phyloP scores from a whole-genome alignment of 2,888 invertebrate species.

The Hyposoter didymator region DNA sequence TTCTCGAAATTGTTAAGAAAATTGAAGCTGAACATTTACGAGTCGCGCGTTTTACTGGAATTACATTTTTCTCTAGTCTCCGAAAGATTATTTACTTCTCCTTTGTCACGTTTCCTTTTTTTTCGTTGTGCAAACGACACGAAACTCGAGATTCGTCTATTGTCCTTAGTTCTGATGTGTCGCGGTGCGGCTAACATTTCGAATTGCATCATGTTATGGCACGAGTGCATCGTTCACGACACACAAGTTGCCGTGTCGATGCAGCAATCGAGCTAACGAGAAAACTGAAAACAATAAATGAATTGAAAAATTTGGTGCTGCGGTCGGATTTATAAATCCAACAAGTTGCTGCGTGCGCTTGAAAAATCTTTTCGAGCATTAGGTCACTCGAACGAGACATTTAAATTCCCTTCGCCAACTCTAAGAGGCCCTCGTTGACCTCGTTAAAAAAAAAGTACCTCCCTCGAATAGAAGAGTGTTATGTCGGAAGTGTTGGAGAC shows the following conservation, averaged over 20 bases:
- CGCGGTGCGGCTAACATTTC: constrained; percentile 55
- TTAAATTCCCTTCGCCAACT: not conserved
- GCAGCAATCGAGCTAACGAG: not conserved
- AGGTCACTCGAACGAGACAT: not conserved
- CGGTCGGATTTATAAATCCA: not conserved
- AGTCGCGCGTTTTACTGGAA: not conserved
- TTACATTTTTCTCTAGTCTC: not conserved
- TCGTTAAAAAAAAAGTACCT: constrained; percentile 6
- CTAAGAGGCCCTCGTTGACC: not conserved
- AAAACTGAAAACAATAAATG: not conserved
- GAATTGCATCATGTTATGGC: constrained; percentile 49
- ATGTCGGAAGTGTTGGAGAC: constrained; percentile 28
- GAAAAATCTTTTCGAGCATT: not conserved
- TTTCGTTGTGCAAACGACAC: constrained; percentile 12
- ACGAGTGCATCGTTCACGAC: constrained; percentile 18
- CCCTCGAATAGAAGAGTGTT: constrained; percentile 24
- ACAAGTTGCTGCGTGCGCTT: not conserved
- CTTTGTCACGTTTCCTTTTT: constrained; percentile 31
- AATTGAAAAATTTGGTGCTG: not conserved
- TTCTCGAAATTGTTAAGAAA: constrained; percentile 19
- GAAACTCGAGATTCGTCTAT: constrained; percentile 53
- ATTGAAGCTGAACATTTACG: not conserved
- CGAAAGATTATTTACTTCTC: constrained; percentile 55
- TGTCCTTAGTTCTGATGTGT: constrained; percentile 44
- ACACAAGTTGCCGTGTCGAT: constrained; percentile 1